Evolutionary conservation across 2,113 vertebrate genomes (phyloP).

Genomic region (Saimiri boliviensis): DNA sequence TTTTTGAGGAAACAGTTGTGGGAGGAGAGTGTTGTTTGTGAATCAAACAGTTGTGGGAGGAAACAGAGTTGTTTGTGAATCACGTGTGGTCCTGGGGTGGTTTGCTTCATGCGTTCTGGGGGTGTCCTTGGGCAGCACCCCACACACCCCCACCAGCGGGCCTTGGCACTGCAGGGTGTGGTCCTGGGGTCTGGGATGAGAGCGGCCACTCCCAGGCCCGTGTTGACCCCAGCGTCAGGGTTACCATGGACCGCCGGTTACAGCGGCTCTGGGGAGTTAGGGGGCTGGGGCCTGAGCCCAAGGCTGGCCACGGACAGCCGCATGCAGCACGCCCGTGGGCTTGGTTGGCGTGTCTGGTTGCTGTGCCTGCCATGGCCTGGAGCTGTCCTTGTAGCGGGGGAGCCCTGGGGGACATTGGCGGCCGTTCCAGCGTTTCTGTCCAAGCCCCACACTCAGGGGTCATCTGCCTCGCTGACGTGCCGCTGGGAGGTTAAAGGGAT

Average conservation of each 20-base stretch:
- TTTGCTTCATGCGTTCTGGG: neutral
- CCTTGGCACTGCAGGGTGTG: neutral
- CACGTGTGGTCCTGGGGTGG: no score
- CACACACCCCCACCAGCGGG: rapidly evolving
- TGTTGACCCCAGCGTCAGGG: neutral
- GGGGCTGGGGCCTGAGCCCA: neutral
- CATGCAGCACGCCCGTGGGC: rapidly evolving
- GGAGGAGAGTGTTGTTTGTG: neutral
- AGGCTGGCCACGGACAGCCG: neutral
- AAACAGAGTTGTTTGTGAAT: neutral
- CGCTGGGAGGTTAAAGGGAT: no score
- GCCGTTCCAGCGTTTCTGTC: no score
- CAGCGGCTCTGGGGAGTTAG: rapidly evolving
- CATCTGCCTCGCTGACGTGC: no score
- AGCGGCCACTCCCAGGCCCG: neutral
- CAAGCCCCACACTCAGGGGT: no score
- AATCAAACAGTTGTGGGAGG: neutral
- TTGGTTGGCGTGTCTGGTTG: neutral
- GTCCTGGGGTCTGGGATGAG: neutral
- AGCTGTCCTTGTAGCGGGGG: neutral
- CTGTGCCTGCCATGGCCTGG: neutral
- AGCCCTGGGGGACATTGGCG: no score
- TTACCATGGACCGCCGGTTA: no score
- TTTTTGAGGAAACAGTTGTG: neutral
- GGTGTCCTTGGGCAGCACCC: neutral